These are phyloP conservation scores for Mesocricetus auratus DNA, from an alignment of 2,113 vertebrate species.

Conservation along the genomic window DNA sequence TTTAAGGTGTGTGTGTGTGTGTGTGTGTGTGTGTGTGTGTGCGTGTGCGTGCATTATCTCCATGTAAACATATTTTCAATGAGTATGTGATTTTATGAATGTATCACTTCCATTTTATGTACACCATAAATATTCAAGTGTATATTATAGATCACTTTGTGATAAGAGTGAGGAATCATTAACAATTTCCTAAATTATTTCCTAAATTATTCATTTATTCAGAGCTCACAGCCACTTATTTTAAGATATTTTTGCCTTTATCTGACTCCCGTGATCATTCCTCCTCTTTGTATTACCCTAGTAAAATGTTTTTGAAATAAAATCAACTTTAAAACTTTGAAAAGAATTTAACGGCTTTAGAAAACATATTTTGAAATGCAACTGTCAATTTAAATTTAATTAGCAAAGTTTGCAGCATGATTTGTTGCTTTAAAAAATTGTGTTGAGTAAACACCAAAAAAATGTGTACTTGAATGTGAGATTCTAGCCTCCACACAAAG, in stretches of 20 bases:
- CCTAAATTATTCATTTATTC: too few relatives aligned
- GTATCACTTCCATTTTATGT: neutral
- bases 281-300: neutral
- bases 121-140: neutral
- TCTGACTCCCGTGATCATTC: neutral
- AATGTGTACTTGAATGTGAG: neutral
- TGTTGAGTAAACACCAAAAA: neutral
- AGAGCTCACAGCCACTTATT: neutral
- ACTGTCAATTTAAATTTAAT: neutral
- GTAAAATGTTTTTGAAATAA: constrained; percentile 14
- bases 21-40: neutral
- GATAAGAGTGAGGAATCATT: neutral
- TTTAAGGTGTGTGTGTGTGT: neutral
- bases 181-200: constrained; percentile 7
- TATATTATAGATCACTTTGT: neutral
- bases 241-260: neutral
- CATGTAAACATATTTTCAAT: neutral
- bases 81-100: neutral
- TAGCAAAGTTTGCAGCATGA: neutral
- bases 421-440: neutral
- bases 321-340: constrained; percentile 1
- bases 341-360: constrained; percentile 45
- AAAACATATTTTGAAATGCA: neutral
- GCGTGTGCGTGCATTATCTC: neutral
- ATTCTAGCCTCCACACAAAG: constrained; percentile 11